Evolutionary conservation across 2,888 invertebrate species (phyloP), one percentile per base, ranked within the genome.

Genomic region (Vanessa cardui): DNA sequence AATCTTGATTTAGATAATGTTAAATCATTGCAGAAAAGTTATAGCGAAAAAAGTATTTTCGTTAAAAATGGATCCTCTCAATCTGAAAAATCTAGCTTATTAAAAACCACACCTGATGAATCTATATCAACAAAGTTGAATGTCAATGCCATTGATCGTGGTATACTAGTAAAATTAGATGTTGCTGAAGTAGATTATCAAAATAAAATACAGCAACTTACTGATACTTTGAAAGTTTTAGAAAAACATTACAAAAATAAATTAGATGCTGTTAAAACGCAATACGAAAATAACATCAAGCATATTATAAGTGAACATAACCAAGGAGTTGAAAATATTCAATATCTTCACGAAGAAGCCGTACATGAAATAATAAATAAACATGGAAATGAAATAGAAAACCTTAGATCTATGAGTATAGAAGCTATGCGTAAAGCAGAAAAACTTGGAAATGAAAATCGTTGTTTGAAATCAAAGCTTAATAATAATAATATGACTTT

Each of bases 241-340:
- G 87, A 92, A 77, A 86, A 78, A 69, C 85, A 89, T 73, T 88
- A 87, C 64, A 88, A 87, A 71, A 87, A 84, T 71, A 91, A 87
- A 80, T 82, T 90, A 44, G 86, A 90, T 58, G 87, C 87, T 6
- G 83, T 94, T 52, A 94, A 94, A 83, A 74, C 83, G 18, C 94
- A 94, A 75, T 94, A 94, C 72, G 94, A 94, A 46, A 86, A 80
- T 72, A 93, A 94, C 62, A 89, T 94, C 58, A 92, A 92, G 75
- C 90, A 84, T 70, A 87, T 94, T 64, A 83, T 93, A 31, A 92
- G 91, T 65, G 91, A 93, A 75, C 94, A 94, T 73, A 92, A 93
- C 76, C 87, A 89, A 71, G 93, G 94, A n/a, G 93, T 94, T 5
- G 87, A 86, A 72, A 93, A 88, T 73, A 87, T 94, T 75, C 94